Percentiles rank a stretch among this genome's conserved stretches.
These are phyloP conservation scores for Protophormia terraenovae DNA, from an alignment of 2,888 invertebrate genomes.

Conservation along the genomic window DNA sequence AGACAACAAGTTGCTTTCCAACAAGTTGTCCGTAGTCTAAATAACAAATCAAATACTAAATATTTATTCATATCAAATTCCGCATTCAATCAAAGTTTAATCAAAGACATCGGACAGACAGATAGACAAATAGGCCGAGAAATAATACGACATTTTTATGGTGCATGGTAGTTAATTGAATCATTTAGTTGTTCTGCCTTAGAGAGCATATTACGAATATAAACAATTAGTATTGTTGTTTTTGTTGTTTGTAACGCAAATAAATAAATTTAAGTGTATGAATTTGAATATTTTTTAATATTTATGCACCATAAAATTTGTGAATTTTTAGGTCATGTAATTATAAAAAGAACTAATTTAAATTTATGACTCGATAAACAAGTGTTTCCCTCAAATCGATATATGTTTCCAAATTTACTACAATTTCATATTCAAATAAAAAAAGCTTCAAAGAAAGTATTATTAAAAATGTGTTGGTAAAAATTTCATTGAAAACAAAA, in stretches of 20 bases:
- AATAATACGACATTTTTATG: background rate
- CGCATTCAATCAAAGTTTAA: constrained; percentile 11
- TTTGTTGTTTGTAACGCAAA: background rate
- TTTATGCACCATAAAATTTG: no score
- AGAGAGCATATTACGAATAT: background rate
- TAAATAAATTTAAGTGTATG: no score
- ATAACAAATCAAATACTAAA: background rate
- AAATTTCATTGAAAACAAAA: no score
- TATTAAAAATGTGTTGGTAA: no score
- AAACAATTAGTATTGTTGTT: background rate
- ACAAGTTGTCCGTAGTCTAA: constrained; percentile 22
- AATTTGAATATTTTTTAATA: no score
- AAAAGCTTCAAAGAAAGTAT: no score
- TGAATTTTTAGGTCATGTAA: no score
- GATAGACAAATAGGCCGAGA: background rate
- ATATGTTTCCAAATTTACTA: no score
- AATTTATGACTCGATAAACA: no score
- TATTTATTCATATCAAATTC: constrained; percentile 18
- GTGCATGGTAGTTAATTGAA: background rate
- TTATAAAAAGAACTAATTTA: no score
- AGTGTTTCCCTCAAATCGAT: no score
- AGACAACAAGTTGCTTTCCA: constrained; percentile 47
- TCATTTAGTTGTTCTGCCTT: background rate
- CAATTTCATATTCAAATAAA: no score
- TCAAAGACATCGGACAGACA: background rate